Percentiles rank a stretch among this genome's conserved stretches.
Conservation (phyloP, 2,888 invertebrate genomes). For the Agelastica alni region DNA sequence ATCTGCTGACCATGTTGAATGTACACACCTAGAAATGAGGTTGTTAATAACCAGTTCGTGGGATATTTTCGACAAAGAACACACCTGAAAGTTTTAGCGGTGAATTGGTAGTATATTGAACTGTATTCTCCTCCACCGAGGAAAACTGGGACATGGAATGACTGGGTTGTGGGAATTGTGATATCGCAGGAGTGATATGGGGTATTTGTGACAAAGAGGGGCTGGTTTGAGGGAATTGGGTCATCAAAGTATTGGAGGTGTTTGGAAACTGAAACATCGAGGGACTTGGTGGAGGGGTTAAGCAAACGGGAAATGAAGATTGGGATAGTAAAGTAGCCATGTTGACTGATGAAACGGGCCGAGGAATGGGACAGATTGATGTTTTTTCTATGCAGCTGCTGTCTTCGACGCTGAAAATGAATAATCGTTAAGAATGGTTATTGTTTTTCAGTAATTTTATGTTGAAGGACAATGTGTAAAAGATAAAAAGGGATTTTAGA, state of each 20-base stretch:
- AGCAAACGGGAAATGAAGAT: conserved; percentile 49
- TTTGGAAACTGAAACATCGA: conserved; percentile 21
- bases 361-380: conserved; percentile 52
- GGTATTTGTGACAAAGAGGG: conserved; percentile 36
- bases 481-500: too few relatives aligned
- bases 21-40: conserved; percentile 25
- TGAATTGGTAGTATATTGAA: conserved; percentile 12
- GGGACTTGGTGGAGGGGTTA: conserved; percentile 49
- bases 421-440: too few relatives aligned
- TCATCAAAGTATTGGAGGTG: background rate
- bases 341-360: conserved; percentile 53
- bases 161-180: conserved; percentile 13
- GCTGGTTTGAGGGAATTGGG: background rate
- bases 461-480: too few relatives aligned
- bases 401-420: conserved; percentile 19
- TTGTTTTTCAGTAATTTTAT: too few relatives aligned
- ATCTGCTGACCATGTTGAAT: conserved; percentile 25
- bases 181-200: conserved; percentile 43
- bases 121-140: conserved; percentile 11
- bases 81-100: conserved; percentile 32
- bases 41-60: too few relatives aligned
- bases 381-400: conserved; percentile 40
- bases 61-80: conserved; percentile 1
- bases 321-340: conserved; percentile 50
- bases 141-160: conserved; percentile 20